Evolutionary conservation across 2,797 vertebrate genomes (phyloP).

Genomic region (Coendou prehensilis): DNA sequence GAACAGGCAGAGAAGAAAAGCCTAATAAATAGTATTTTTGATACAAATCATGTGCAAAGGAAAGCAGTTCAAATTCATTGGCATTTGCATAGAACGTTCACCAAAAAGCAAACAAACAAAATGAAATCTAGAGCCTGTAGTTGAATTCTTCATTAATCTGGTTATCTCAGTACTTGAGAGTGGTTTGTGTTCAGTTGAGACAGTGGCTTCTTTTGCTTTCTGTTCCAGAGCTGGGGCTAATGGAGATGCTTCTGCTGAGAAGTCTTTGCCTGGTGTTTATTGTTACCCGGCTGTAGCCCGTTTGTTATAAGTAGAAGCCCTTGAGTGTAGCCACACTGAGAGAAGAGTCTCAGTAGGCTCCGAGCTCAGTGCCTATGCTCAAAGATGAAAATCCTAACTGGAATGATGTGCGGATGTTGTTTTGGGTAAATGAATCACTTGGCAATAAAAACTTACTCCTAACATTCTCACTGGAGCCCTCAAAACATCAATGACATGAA

Average conservation of each 20-base stretch:
- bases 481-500: background rate
- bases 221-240: background rate
- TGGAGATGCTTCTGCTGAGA: background rate
- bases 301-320: background rate
- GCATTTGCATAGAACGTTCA: background rate
- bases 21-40: background rate
- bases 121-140: background rate
- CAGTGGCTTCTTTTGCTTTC: background rate
- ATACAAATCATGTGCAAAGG: background rate
- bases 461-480: background rate
- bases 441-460: background rate
- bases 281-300: too few species aligned
- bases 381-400: too few species aligned
- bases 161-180: background rate
- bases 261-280: background rate
- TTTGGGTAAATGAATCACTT: background rate
- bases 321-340: background rate
- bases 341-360: background rate
- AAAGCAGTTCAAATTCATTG: background rate
- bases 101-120: background rate
- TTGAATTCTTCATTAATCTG: background rate
- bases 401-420: accelerated
- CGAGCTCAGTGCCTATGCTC: accelerated
- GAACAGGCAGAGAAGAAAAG: background rate
- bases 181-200: background rate